Conservation (phyloP, 1,140 invertebrate genomes). For the Drosophila hydei region DNA sequence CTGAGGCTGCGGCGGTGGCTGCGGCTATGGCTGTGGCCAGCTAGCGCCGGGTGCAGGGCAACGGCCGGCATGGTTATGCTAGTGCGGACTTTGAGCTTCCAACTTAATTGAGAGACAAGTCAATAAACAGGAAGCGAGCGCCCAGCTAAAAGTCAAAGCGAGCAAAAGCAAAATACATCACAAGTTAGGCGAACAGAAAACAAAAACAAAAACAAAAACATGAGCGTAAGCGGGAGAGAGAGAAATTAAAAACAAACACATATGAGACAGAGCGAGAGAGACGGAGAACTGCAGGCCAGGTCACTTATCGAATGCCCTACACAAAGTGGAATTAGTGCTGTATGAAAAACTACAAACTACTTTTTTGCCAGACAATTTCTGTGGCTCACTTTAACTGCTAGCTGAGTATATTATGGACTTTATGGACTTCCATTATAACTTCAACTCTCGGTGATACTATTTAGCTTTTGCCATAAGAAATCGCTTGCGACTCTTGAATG, state of each 20-base stretch:
- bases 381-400: too few relatives aligned
- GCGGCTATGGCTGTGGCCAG: not conserved
- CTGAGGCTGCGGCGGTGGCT: not conserved
- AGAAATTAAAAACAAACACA: conserved; percentile 13
- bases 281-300: not conserved
- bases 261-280: not conserved
- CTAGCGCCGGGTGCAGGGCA: not conserved
- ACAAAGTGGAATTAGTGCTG: not conserved
- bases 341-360: too few relatives aligned
- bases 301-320: conserved; percentile 17
- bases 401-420: too few relatives aligned
- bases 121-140: conserved; percentile 80
- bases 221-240: not conserved
- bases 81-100: conserved; percentile 61
- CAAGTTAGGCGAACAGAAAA: not conserved
- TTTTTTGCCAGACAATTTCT: too few relatives aligned
- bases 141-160: conserved; percentile 70
- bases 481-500: too few relatives aligned
- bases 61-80: conserved; percentile 9
- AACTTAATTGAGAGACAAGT: conserved; percentile 83
- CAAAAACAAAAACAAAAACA: conserved; percentile 18
- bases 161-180: conserved; percentile 19
- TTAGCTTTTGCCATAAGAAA: too few relatives aligned
- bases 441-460: too few relatives aligned
- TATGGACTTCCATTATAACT: too few relatives aligned